A percentile compares a stretch with the other conserved stretches of the same genome.
Conservation (phyloP, 2,113 vertebrate species). For the Ictidomys tridecemlineatus region DNA sequence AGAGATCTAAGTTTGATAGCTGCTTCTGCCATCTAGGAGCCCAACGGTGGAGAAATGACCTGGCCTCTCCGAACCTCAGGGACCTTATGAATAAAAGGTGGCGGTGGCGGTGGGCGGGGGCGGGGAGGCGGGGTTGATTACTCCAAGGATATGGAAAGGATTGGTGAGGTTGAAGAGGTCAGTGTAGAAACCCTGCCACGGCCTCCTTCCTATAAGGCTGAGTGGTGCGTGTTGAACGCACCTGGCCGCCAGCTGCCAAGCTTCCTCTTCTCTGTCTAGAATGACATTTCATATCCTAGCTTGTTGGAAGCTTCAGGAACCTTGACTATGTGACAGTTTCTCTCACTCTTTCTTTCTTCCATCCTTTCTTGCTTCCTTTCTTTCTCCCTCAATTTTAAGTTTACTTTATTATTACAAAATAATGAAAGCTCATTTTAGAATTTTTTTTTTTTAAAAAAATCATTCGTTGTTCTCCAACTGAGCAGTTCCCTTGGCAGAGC, state of each 20-base stretch:
- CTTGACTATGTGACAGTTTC: background rate
- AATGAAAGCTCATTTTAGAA: background rate
- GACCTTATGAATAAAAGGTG: background rate
- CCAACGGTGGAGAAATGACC: background rate
- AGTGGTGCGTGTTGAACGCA: background rate
- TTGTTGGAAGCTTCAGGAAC: background rate
- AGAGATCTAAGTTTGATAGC: background rate
- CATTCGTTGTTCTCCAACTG: background rate
- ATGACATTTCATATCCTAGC: background rate
- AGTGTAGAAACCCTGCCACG: background rate
- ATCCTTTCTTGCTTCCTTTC: background rate
- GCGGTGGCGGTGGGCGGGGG: too few species aligned
- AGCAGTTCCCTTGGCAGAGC: background rate
- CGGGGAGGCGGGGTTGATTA: too few species aligned
- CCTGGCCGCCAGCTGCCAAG: background rate
- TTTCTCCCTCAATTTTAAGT: background rate
- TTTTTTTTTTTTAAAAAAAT: background rate
- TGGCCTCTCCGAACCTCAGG: background rate
- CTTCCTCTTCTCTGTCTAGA: background rate
- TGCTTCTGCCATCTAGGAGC: background rate
- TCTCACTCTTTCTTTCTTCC: background rate
- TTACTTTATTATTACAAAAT: background rate
- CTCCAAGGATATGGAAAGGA: background rate
- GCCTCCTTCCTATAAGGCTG: background rate
- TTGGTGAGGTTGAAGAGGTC: background rate